Evolutionary conservation across 1,140 invertebrate species (phyloP).

Genomic region (Trachelipus rathkii): DNA sequence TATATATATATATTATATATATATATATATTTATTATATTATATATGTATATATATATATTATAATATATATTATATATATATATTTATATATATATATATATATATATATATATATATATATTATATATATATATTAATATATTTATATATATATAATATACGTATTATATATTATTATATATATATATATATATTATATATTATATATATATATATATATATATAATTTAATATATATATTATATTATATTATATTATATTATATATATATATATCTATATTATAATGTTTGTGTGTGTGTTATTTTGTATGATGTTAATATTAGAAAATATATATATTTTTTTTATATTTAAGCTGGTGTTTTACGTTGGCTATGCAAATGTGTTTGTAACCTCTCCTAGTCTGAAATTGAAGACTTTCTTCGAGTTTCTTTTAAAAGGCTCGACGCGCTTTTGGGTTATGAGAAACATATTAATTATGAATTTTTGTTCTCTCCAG

Average conservation of each 20-base stretch:
- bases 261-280: too few relatives aligned
- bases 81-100: constrained; percentile 18
- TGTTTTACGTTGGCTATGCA: constrained; percentile 84
- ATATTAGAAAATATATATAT: too few relatives aligned
- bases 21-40: too few relatives aligned
- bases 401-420: constrained; percentile 92
- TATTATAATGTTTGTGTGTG: too few relatives aligned
- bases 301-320: too few relatives aligned
- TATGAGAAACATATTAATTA: constrained; percentile 98
- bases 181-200: too few relatives aligned
- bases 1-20: background rate
- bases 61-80: constrained; percentile 36
- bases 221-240: too few relatives aligned
- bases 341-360: constrained; percentile 53
- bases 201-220: too few relatives aligned
- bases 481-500: constrained; percentile 89
- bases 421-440: constrained; percentile 97
- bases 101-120: constrained; percentile 18
- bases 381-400: constrained; percentile 98
- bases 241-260: too few relatives aligned
- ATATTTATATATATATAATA: too few relatives aligned
- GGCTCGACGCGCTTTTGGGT: constrained; percentile 87
- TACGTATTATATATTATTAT: too few relatives aligned
- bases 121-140: background rate
- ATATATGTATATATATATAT: constrained; percentile 48